Evolutionary conservation across 2,888 invertebrate species (phyloP).

Genomic region (Athalia rosae): DNA sequence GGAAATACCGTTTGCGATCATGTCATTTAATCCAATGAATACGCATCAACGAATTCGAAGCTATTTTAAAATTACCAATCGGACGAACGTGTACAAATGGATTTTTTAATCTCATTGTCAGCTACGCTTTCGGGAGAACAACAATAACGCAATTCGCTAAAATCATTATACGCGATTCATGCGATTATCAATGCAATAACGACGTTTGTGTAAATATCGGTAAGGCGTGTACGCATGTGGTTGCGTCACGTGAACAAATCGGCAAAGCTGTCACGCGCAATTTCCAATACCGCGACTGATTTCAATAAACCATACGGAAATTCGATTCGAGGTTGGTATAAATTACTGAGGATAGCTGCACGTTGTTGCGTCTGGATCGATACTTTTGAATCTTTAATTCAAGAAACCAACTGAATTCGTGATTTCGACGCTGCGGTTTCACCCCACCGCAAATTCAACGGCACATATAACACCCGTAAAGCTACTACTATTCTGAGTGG

Average conservation of each 20-base stretch:
- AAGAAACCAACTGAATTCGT: neutral
- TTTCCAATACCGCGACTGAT: constrained; percentile 33
- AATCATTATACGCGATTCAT: neutral
- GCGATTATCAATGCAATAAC: no score
- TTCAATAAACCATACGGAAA: constrained; percentile 43
- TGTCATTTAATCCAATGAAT: no score
- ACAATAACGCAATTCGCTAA: constrained; percentile 26
- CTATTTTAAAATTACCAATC: constrained; percentile 32
- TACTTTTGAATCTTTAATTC: constrained; percentile 36
- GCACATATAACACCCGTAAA: no score
- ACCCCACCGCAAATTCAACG: neutral
- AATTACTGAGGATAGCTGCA: constrained; percentile 23
- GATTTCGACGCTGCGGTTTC: constrained; percentile 8
- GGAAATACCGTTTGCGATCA: no score
- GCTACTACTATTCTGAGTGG: neutral
- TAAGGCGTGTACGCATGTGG: no score
- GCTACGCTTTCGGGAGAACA: neutral
- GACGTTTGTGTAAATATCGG: no score
- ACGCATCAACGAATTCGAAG: neutral
- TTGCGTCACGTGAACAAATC: neutral
- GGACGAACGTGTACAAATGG: constrained; percentile 3
- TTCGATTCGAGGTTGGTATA: constrained; percentile 29
- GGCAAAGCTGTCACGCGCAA: constrained; percentile 39
- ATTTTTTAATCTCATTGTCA: neutral
- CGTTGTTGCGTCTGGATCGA: constrained; percentile 24